Evolutionary conservation across 1,140 invertebrate genomes (phyloP), one percentile per base, ranked within the genome.

Genomic region (Ostrea denselamellosa): DNA sequence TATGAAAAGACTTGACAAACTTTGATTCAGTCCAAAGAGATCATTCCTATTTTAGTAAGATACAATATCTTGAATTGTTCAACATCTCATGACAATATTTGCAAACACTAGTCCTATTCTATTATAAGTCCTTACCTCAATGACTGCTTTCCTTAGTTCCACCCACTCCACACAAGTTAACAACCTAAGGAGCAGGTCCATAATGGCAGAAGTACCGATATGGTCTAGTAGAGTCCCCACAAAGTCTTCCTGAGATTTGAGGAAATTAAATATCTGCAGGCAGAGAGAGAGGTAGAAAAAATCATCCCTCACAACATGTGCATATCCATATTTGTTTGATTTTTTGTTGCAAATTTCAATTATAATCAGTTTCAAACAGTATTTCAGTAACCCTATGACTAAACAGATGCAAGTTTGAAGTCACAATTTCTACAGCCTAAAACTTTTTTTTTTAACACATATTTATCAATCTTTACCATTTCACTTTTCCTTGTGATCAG

Each of bases 131-230:
- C 95, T 96, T 95, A 98, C 98, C 95, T 97, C 97, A 93, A 98
- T 96, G 93, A 98, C 96, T 95, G 97, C 97, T 94, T 96, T 96
- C 92, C 97, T 96, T 94, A 97, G 96, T 92, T 97, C 97, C 89
- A 95, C 95, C 87, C 96, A 97, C 94, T 98, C 97, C 71, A 98
- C 96, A 94, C 97, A 96, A 77, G 97, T 98, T 93, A 98, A 96
- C 89, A 98, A 96, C 95, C 98, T 97, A 89, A 98, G 96, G 90
- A 98, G 96, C 87, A 98, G 96, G 96, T 99, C 98, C 96, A 98
- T 98, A 92, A 99, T 98, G 90, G 98, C 98, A 22, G 98, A 99
- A 54, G 98, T 99, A 91, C 97, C 97, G 91, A 99, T 96, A 95
- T 99, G 98, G 92, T 97, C 96, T 90, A 99, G 95, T 90, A 99